Conservation (phyloP, 2,113 vertebrate genomes). For the Gasterosteus nipponicus region DNA sequence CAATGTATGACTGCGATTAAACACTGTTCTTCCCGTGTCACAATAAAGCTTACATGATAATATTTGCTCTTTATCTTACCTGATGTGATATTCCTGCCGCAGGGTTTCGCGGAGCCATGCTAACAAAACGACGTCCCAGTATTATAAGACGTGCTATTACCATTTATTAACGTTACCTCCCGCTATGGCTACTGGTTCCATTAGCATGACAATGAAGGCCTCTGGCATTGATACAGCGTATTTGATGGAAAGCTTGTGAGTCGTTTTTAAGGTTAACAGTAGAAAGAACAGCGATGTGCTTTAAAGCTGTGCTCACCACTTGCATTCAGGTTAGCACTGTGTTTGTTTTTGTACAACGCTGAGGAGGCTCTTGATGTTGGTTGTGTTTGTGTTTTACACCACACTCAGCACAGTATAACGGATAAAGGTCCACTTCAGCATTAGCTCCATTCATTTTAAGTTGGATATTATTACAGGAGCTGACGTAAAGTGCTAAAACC, state of each 20-base stretch:
- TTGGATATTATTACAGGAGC: slow-evolving; percentile 26
- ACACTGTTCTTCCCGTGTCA: slow-evolving; percentile 55
- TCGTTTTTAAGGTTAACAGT: slow-evolving; percentile 60
- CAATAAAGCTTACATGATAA: slow-evolving; percentile 51
- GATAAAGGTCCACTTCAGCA: slow-evolving; percentile 13
- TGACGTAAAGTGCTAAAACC: slow-evolving; percentile 16
- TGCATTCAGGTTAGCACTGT: slow-evolving; percentile 8
- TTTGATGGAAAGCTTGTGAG: slow-evolving; percentile 71
- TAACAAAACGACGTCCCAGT: slow-evolving; percentile 68
- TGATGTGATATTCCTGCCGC: slow-evolving; percentile 59
- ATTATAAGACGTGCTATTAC: slow-evolving; percentile 77
- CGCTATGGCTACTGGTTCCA: slow-evolving; percentile 57
- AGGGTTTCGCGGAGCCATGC: slow-evolving; percentile 45
- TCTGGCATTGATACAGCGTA: slow-evolving; percentile 63
- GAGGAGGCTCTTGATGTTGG: slow-evolving; percentile 22
- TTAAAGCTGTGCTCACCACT: slow-evolving; percentile 16
- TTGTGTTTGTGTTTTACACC: slow-evolving; percentile 28
- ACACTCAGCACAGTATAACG: neutral
- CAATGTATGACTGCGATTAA: slow-evolving; percentile 52
- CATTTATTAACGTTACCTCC: slow-evolving; percentile 75
- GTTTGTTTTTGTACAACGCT: slow-evolving; percentile 27
- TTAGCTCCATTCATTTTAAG: slow-evolving; percentile 30
- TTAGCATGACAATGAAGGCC: slow-evolving; percentile 83
- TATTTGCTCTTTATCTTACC: slow-evolving; percentile 60
- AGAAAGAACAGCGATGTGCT: slow-evolving; percentile 29